Base-by-base conservation (phyloP, 2,113 vertebrate species). In the Thalassoma bifasciatum region DNA sequence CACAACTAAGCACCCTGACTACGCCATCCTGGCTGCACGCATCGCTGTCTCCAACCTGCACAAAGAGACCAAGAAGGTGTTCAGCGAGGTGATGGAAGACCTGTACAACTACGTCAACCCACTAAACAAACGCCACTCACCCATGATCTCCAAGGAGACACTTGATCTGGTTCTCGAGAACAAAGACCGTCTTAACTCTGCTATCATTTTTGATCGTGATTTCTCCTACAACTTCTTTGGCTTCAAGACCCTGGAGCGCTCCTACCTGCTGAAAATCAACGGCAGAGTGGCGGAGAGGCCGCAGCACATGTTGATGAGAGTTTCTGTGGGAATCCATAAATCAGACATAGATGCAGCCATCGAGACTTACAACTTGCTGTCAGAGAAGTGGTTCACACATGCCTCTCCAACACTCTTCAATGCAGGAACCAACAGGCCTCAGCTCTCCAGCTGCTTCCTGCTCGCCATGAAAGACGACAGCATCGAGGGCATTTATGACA, bases 141-240 rank as follows among this genome's bases (percentile, higher is more conserved):
- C 98, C 0, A 99, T 99, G 98, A 93, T 99, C 85, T 94, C 96
- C 65, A 96, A 94, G 63, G 93, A 96, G 79, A 99, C 96, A 0
- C 92, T 98, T 0, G 93, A 98, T 78, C 87, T 98, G 8, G 95
- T 99, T 14, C 66, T 96, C 51, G 95, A 93, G 61, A 95, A 98
- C 93, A 99, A 97, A 90, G 98, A 98, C 95, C 96, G 98, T 58
- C 94, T 99, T 42, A 99, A 99, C 89, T 99, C 98, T 0, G 95
- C 97, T 63, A 99, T 99, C 49, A 99, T 99, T 77, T 99, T 89
- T 0, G 98, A 99, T 84, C 88, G 98, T 66, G 98, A 99, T 84
- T 99, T 99, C 90, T 96, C 96, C 86, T 99, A 99, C 84, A 99
- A 99, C 89, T 99, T 97, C 86, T 99, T 99, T 54, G 98, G 98